Conservation (phyloP, 2,888 invertebrate species). For the Campoletis raptor region DNA sequence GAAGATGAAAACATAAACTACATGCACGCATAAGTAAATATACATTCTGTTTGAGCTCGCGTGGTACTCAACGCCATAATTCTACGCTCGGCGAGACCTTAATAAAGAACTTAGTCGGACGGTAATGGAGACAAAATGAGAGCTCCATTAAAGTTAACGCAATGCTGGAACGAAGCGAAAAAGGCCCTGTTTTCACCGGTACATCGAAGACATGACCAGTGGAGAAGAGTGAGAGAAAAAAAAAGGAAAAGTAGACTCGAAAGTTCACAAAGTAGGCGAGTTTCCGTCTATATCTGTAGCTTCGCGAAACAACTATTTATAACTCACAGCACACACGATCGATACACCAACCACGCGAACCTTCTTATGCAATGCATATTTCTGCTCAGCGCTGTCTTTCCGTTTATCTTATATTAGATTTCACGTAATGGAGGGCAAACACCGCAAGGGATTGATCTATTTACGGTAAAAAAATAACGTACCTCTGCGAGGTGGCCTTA, state of each 20-base stretch:
- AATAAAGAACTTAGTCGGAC: conserved; percentile 66
- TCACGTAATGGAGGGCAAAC: conserved; percentile 11
- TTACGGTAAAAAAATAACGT: conserved; percentile 31
- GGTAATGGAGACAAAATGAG: conserved; percentile 69
- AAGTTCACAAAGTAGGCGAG: conserved; percentile 72
- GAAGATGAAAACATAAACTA: conserved; percentile 29
- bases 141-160: conserved; percentile 68
- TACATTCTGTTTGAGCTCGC: conserved; percentile 45
- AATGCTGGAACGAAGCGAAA: conserved; percentile 40
- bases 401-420: conserved; percentile 43
- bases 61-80: conserved; percentile 64
- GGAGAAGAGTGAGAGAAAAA: conserved; percentile 34
- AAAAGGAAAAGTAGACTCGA: conserved; percentile 61
- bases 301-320: conserved; percentile 67
- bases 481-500: conserved; percentile 2
- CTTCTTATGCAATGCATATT: conserved; percentile 54
- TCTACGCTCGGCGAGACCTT: conserved; percentile 58
- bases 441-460: conserved; percentile 50
- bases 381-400: conserved; percentile 30
- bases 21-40: not conserved
- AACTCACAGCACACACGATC: conserved; percentile 66
- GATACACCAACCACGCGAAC: conserved; percentile 66
- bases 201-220: conserved; percentile 1
- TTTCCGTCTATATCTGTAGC: conserved; percentile 62
- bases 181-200: not conserved